These are phyloP conservation scores for Heterochromis multidens DNA, from an alignment of 2,113 vertebrate genomes.

Conservation along the genomic window DNA sequence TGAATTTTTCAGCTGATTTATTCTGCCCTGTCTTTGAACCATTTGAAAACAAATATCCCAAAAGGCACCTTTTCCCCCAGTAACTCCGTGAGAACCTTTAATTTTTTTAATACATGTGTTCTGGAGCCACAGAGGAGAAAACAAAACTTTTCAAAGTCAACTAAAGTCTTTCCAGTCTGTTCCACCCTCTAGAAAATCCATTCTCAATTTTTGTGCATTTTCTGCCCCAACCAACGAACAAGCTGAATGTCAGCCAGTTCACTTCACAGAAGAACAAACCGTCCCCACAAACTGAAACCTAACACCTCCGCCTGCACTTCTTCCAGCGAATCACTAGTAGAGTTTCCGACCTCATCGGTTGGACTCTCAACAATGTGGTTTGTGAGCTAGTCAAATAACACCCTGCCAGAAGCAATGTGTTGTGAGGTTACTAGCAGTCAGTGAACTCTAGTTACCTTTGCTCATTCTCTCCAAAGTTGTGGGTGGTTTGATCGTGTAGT, in stretches of 20 bases:
- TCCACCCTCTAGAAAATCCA: constrained; percentile 7
- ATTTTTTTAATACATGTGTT: neutral
- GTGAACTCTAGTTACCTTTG: constrained; percentile 68
- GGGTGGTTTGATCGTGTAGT: neutral
- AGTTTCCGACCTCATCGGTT: constrained; percentile 39
- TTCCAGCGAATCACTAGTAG: constrained; percentile 46
- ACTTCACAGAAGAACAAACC: constrained; percentile 49
- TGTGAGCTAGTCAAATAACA: constrained; percentile 64
- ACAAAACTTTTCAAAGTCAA: neutral
- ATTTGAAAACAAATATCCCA: neutral
- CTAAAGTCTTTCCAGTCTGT: neutral
- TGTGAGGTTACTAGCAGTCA: constrained; percentile 71
- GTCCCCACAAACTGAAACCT: constrained; percentile 61
- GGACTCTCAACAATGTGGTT: constrained; percentile 66
- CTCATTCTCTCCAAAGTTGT: neutral
- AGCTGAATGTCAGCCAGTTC: constrained; percentile 10
- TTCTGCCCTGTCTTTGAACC: neutral
- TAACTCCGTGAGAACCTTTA: neutral
- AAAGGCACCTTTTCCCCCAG: neutral
- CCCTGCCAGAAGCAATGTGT: constrained; percentile 39
- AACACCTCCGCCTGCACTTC: constrained; percentile 55
- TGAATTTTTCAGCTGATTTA: neutral
- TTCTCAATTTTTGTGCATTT: neutral
- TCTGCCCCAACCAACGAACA: neutral
- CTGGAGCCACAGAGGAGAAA: neutral